Conservation (phyloP, 2,888 invertebrate genomes). For the Petrolisthes cinctipes region DNA sequence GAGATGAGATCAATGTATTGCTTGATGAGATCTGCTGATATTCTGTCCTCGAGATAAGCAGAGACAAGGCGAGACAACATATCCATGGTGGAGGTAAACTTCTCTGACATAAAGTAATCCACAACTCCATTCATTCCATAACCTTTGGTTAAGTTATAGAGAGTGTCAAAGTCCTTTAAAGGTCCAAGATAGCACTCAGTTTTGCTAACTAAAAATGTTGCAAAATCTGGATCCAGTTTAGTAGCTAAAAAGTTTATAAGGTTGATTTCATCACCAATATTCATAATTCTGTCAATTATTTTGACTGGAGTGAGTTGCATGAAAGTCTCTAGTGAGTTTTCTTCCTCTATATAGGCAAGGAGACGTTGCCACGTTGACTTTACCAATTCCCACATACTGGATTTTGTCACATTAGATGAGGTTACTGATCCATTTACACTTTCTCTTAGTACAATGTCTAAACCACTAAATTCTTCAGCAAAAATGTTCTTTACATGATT, state of each 20-base stretch:
- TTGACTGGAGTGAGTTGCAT: conserved; percentile 38
- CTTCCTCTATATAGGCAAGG: conserved; percentile 42
- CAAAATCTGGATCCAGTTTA: conserved; percentile 48
- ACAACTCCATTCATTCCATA: conserved; percentile 16
- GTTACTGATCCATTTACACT: not conserved
- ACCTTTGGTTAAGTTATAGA: conserved; percentile 23
- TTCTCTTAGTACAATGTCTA: conserved; percentile 4
- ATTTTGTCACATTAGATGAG: conserved; percentile 5
- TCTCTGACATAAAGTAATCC: conserved; percentile 31
- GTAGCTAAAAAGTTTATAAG: conserved; percentile 37
- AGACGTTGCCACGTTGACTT: conserved; percentile 43
- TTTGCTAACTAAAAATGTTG: conserved; percentile 19
- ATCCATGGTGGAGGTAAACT: conserved; percentile 21
- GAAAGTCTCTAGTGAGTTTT: conserved; percentile 30
- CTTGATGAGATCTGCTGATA: conserved; percentile 22
- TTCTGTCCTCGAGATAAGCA: conserved; percentile 31
- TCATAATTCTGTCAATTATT: conserved; percentile 37
- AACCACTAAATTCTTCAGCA: conserved; percentile 31
- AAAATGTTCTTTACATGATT: conserved; percentile 22
- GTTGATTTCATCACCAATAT: conserved; percentile 42
- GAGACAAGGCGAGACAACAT: conserved; percentile 29
- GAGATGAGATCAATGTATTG: conserved; percentile 42
- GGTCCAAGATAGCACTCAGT: conserved; percentile 36
- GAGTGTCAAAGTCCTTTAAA: not conserved
- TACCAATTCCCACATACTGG: conserved; percentile 38